phyloP scores from a whole-genome alignment of 2,888 invertebrate species.

The Polydrusus pterygomalis region DNA sequence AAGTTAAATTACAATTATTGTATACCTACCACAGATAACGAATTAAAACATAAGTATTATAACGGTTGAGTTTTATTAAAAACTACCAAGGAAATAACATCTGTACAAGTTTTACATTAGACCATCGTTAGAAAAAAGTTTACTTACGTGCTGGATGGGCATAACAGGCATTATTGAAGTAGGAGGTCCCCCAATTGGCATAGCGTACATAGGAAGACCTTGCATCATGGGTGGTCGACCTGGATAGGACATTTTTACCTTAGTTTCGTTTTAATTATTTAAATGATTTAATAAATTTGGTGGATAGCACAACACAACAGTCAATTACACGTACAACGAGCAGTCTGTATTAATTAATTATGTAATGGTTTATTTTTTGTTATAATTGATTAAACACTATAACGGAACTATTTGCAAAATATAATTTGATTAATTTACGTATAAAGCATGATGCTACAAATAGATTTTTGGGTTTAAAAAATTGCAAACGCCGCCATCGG shows the following conservation, averaged over 20 bases:
- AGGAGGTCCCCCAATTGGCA: conserved; percentile 79
- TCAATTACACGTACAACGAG: conserved; percentile 11
- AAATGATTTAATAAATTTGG: background rate
- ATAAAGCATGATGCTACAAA: background rate
- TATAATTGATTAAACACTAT: background rate
- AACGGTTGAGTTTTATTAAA: background rate
- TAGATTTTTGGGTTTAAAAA: background rate
- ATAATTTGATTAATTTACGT: background rate
- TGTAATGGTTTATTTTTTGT: background rate
- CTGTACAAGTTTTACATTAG: conserved; percentile 27
- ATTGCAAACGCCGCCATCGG: conserved; percentile 13
- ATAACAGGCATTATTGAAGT: conserved; percentile 83
- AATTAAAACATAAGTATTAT: background rate
- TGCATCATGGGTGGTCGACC: conserved; percentile 88
- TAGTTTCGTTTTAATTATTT: background rate
- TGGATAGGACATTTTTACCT: conserved; percentile 86
- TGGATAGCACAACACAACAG: conserved; percentile 11
- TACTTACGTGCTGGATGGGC: conserved; percentile 84
- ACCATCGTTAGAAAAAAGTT: conserved; percentile 1
- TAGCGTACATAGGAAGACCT: conserved; percentile 79
- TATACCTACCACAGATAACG: no score
- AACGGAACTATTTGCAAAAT: background rate
- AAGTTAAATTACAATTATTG: no score
- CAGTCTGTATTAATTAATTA: conserved; percentile 1
- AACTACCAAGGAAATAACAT: background rate